These are phyloP conservation scores for Ciconia stormi DNA, from an alignment of 2,113 vertebrate species.

Conservation along the genomic window DNA sequence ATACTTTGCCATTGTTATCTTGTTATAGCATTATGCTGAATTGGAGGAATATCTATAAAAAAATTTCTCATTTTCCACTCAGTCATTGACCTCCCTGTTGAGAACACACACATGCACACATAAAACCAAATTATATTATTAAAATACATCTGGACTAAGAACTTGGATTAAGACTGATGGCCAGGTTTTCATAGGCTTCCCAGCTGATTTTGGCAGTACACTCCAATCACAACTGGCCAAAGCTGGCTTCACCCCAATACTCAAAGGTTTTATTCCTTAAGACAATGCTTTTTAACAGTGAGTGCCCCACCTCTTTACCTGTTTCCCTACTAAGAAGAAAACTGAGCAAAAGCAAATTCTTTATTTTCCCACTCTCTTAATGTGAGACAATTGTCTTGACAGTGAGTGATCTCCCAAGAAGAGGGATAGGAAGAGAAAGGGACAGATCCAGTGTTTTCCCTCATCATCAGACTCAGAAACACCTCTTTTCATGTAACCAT, in stretches of 20 bases:
- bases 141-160: slow-evolving; percentile 39
- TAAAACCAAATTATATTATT: slow-evolving; percentile 44
- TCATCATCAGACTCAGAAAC: neutral
- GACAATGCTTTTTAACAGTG: neutral
- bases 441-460: neutral
- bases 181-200: slow-evolving; percentile 5
- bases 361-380: neutral
- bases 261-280: neutral
- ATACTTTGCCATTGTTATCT: neutral
- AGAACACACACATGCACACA: slow-evolving; percentile 45
- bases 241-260: neutral
- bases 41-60: neutral
- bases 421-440: neutral
- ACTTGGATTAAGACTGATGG: slow-evolving; percentile 20
- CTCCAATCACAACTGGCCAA: neutral
- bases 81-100: slow-evolving; percentile 29
- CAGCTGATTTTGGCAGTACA: slow-evolving; percentile 25
- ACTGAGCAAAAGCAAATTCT: neutral
- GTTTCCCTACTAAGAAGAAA: neutral
- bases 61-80: neutral
- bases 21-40: neutral
- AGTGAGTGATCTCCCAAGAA: neutral
- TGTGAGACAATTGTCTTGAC: neutral
- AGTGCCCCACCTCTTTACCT: neutral
- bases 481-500: neutral